These are phyloP conservation scores for Agonopterix alstromeriana DNA, from an alignment of 2,888 invertebrate species.

Conservation along the genomic window DNA sequence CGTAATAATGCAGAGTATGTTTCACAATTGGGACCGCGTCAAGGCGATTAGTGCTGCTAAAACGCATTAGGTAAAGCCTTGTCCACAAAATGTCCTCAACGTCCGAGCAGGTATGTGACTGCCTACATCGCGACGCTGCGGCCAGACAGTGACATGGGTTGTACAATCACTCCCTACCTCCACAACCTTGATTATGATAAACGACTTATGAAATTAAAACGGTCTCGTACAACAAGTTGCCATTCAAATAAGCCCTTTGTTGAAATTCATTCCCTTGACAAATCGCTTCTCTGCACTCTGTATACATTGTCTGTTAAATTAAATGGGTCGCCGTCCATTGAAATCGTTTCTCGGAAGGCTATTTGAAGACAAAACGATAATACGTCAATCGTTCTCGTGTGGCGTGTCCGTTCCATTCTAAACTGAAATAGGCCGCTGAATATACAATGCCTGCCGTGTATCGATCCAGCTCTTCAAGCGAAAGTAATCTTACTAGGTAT, in stretches of 20 bases:
- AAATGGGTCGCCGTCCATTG: conserved; percentile 60
- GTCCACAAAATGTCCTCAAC: conserved; percentile 49
- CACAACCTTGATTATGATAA: conserved; percentile 71
- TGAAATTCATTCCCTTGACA: conserved; percentile 73
- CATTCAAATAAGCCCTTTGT: conserved; percentile 72
- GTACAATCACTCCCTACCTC: conserved; percentile 28
- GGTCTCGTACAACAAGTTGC: conserved; percentile 70
- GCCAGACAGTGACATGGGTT: conserved; percentile 72
- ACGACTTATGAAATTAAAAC: conserved; percentile 77
- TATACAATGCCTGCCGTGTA: conserved; percentile 56
- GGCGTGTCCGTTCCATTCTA: conserved; percentile 45
- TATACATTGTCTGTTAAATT: conserved; percentile 66
- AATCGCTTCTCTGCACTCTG: conserved; percentile 64
- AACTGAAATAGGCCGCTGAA: conserved; percentile 54
- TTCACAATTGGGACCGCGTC: neutral
- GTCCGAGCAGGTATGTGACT: conserved; percentile 67
- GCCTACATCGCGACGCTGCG: conserved; percentile 40
- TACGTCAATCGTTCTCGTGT: conserved; percentile 58
- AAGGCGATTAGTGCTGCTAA: conserved; percentile 7
- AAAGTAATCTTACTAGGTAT: conserved; percentile 42
- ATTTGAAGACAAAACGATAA: conserved; percentile 61
- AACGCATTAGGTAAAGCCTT: conserved; percentile 31
- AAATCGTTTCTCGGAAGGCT: conserved; percentile 62
- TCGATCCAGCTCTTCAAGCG: conserved; percentile 32
- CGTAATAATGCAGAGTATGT: no score